A percentile compares a stretch with the other conserved stretches of the same genome.
Conservation (phyloP, 2,113 vertebrate species). For the Bungarus multicinctus region DNA sequence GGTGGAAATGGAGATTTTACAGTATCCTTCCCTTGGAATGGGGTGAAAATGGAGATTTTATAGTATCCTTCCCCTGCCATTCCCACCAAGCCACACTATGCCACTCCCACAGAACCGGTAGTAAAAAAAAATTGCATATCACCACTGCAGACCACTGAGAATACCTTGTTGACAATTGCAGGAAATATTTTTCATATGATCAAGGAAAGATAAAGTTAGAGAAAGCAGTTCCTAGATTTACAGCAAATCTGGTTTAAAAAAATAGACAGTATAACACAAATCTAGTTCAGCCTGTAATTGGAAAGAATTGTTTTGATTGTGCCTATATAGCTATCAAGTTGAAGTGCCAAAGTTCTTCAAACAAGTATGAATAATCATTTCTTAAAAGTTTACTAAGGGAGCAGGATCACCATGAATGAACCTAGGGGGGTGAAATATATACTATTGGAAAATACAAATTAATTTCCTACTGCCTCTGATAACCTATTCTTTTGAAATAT, state of each 20-base stretch:
- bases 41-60: too few species aligned
- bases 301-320: neutral
- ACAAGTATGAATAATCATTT: neutral
- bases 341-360: neutral
- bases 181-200: neutral
- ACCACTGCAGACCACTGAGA: neutral
- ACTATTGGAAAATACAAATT: conserved; percentile 38
- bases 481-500: conserved; percentile 6
- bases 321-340: neutral
- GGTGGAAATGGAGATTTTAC: too few species aligned
- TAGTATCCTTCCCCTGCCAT: too few species aligned
- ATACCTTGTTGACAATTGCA: neutral
- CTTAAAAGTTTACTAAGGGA: neutral
- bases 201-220: neutral
- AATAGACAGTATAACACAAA: neutral
- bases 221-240: neutral
- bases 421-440: neutral
- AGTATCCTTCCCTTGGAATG: too few species aligned
- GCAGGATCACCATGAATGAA: neutral
- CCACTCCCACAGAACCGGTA: too few species aligned
- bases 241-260: neutral
- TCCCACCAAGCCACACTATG: too few species aligned
- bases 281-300: neutral
- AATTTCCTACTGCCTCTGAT: neutral
- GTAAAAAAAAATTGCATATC: too few species aligned